Percentiles rank a stretch among this genome's conserved stretches.
phyloP scores from a whole-genome alignment of 2,888 invertebrate genomes.

The Drosophila anomalata region DNA sequence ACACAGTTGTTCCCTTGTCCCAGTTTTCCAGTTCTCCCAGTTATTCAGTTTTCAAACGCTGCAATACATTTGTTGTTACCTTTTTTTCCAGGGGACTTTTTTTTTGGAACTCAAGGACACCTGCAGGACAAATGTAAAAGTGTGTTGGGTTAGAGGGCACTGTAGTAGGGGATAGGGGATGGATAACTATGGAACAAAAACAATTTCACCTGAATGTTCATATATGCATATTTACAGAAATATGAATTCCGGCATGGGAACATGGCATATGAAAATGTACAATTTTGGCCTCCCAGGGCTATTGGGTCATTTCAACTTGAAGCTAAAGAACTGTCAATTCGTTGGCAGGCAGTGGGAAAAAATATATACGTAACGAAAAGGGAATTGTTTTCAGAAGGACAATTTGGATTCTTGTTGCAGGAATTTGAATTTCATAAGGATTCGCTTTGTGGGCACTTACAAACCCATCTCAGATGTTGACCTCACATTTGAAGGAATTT shows the following conservation, averaged over 20 bases:
- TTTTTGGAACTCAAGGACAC: background rate
- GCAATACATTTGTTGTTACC: conserved; percentile 46
- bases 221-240: conserved; percentile 41
- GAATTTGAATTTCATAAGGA: conserved; percentile 32
- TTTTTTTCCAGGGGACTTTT: conserved; percentile 29
- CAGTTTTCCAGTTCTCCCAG: conserved; percentile 12
- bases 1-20: conserved; percentile 61
- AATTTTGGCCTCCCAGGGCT: conserved; percentile 14
- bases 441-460: conserved; percentile 1
- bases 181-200: conserved; percentile 19
- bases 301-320: background rate
- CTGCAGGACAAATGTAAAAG: conserved; percentile 67
- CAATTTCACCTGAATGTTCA: conserved; percentile 34
- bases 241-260: conserved; percentile 39
- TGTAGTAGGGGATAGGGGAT: background rate
- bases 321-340: background rate
- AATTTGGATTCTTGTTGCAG: conserved; percentile 21
- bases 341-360: background rate
- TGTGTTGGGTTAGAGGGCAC: conserved; percentile 60
- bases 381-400: conserved; percentile 36
- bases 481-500: background rate
- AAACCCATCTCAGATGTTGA: conserved; percentile 1
- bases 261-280: conserved; percentile 45
- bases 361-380: conserved; percentile 1
- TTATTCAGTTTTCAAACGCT: conserved; percentile 20